Percentiles rank a stretch among this genome's conserved stretches.
Conservation (phyloP, 1,140 invertebrate species). For the Rhyacophila brunnea region DNA sequence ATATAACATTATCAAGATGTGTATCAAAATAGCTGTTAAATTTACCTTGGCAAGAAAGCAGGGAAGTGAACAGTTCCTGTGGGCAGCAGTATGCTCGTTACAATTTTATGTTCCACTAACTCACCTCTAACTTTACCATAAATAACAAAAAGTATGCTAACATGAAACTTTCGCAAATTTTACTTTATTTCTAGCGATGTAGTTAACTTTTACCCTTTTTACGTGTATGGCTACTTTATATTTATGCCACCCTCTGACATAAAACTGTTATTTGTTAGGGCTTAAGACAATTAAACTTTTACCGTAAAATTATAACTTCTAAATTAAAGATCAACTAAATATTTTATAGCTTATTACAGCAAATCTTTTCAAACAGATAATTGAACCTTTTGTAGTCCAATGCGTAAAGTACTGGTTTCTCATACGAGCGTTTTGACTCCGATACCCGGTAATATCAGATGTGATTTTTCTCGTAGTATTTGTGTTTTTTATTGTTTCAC, state of each 20-base stretch:
- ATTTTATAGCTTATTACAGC: too few relatives aligned
- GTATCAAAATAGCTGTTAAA: constrained; percentile 14
- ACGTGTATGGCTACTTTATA: constrained; percentile 5
- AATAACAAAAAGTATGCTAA: constrained; percentile 35
- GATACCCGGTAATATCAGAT: too few relatives aligned
- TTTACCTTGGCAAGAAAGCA: constrained; percentile 5
- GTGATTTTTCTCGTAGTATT: too few relatives aligned
- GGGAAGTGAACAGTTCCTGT: constrained; percentile 9
- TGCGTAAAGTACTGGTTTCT: too few relatives aligned
- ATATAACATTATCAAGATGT: neutral
- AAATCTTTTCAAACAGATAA: too few relatives aligned
- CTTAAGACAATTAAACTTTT: too few relatives aligned
- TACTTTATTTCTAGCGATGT: constrained; percentile 27
- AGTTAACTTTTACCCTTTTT: constrained; percentile 32
- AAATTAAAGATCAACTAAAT: too few relatives aligned
- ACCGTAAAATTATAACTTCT: too few relatives aligned
- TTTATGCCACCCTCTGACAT: neutral
- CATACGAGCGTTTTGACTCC: too few relatives aligned
- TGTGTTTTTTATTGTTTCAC: too few relatives aligned
- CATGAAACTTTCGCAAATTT: constrained; percentile 33
- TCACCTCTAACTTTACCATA: constrained; percentile 27
- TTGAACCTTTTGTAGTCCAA: too few relatives aligned
- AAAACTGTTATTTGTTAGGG: too few relatives aligned
- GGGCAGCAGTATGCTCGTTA: constrained; percentile 24
- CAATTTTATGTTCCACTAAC: constrained; percentile 28